A percentile compares a stretch with the other conserved stretches of the same genome.
Conservation (phyloP, 2,888 invertebrate species). For the Dyspetes luteomarginatus region DNA sequence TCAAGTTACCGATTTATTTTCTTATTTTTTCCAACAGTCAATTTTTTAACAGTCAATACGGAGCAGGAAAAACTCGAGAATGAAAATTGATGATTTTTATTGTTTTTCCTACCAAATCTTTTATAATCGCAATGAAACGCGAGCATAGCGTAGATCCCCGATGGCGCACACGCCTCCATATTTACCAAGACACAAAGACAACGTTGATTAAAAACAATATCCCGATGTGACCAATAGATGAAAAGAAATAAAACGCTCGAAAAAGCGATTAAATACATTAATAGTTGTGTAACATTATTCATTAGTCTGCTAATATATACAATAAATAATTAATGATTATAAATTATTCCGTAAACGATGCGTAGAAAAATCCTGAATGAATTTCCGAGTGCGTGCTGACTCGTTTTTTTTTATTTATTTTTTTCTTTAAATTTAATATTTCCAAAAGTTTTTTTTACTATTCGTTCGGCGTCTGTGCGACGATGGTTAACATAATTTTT, state of each 20-base stretch:
- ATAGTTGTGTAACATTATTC: constrained; percentile 61
- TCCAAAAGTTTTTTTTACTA: no score
- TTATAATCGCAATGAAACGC: constrained; percentile 26
- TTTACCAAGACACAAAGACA: constrained; percentile 11
- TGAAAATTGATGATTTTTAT: background rate
- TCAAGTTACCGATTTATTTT: constrained; percentile 60
- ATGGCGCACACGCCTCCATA: constrained; percentile 27
- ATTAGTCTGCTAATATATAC: constrained; percentile 63
- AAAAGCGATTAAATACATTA: constrained; percentile 51
- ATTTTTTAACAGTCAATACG: background rate
- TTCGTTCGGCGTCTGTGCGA: constrained; percentile 57
- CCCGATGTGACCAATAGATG: constrained; percentile 56
- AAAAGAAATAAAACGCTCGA: constrained; percentile 27
- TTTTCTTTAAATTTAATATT: constrained; percentile 45
- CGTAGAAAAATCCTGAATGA: constrained; percentile 54
- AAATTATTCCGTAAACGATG: constrained; percentile 57
- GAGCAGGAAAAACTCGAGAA: constrained; percentile 1
- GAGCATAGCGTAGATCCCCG: constrained; percentile 34
- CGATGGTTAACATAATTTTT: constrained; percentile 51
- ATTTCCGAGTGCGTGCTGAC: constrained; percentile 61
- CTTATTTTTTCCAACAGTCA: background rate
- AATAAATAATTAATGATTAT: constrained; percentile 56
- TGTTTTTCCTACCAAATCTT: background rate
- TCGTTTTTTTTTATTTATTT: constrained; percentile 49
- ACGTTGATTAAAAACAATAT: constrained; percentile 9